Evolutionary conservation across 1,140 invertebrate genomes (phyloP).

Genomic region (Nasonia longicornis): DNA sequence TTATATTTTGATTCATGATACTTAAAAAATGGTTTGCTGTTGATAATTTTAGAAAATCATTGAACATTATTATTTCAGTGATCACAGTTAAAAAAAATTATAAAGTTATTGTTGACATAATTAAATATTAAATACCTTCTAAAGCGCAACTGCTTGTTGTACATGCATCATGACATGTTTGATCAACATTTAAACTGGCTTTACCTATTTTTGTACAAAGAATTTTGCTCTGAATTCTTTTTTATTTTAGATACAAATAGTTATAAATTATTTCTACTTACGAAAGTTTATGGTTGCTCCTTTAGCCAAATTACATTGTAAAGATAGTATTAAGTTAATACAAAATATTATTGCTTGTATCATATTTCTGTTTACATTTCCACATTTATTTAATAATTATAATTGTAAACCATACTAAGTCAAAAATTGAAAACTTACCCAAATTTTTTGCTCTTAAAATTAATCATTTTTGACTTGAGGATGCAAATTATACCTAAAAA

Average conservation of each 20-base stretch:
- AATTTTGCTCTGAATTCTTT: background rate
- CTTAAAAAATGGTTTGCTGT: background rate
- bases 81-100: background rate
- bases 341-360: background rate
- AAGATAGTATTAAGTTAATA: background rate
- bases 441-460: background rate
- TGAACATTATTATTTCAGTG: background rate
- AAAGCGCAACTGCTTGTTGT: background rate
- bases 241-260: background rate
- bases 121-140: background rate
- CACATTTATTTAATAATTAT: background rate
- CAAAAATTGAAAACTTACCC: background rate
- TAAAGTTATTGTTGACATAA: background rate
- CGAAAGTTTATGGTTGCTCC: background rate
- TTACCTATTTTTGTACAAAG: background rate
- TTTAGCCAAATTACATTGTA: background rate
- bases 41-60: background rate
- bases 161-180: background rate
- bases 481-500: too few relatives aligned
- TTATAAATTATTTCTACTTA: background rate
- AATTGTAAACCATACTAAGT: background rate
- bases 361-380: background rate
- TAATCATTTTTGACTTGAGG: too few relatives aligned
- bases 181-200: background rate
- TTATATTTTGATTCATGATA: conserved; percentile 69